These are phyloP conservation scores for Apis cerana DNA, from an alignment of 1,140 invertebrate genomes.

Conservation along the genomic window DNA sequence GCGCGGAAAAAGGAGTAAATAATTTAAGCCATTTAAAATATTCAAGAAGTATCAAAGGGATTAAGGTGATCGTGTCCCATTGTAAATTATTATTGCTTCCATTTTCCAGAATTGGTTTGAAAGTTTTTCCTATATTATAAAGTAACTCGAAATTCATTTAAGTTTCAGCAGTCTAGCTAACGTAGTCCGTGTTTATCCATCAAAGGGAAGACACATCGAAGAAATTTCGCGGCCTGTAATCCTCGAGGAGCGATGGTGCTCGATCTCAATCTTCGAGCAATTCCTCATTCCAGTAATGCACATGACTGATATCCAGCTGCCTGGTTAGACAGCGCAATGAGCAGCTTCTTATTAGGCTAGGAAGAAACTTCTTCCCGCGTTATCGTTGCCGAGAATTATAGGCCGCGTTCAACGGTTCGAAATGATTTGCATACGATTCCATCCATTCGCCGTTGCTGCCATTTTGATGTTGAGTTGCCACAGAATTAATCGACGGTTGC, in stretches of 20 bases:
- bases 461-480: background rate
- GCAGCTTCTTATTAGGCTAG: conserved; percentile 40
- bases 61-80: too few species aligned
- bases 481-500: background rate
- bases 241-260: conserved; percentile 17
- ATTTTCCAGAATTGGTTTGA: background rate
- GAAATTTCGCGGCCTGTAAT: conserved; percentile 42
- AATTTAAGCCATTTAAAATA: too few species aligned
- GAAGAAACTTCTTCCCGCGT: conserved; percentile 32
- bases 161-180: background rate
- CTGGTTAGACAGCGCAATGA: conserved; percentile 21
- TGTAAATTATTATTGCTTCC: too few species aligned
- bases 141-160: background rate
- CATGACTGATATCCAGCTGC: conserved; percentile 17
- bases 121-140: background rate
- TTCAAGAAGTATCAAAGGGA: too few species aligned
- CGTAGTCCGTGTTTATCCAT: conserved; percentile 23
- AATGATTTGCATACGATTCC: conserved; percentile 29
- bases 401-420: background rate
- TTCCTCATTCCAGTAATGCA: conserved; percentile 39
- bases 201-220: conserved; percentile 22
- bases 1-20: background rate
- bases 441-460: conserved; percentile 7
- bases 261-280: conserved; percentile 49
- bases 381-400: conserved; percentile 34